A percentile compares a stretch with the other conserved stretches of the same genome.
phyloP scores from a whole-genome alignment of 2,888 invertebrate species.

The Blera fallax region DNA sequence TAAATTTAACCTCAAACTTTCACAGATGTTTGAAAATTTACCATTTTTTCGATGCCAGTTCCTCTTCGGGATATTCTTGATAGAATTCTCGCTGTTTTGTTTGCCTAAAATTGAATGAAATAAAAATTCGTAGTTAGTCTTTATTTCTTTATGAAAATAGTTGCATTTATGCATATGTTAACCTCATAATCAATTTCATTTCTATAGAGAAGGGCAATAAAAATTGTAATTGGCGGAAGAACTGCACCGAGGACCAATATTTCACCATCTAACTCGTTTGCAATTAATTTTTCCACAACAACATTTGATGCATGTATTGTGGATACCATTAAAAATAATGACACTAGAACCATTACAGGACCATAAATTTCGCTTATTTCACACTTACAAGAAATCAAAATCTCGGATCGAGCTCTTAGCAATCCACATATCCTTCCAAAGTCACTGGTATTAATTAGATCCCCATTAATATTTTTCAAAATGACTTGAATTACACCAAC shows the following conservation, averaged over 20 bases:
- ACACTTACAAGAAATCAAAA: background rate
- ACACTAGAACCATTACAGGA: background rate
- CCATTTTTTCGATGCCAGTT: conserved; percentile 69
- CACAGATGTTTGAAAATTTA: too few relatives aligned
- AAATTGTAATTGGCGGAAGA: background rate
- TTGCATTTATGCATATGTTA: background rate
- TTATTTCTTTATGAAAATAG: background rate
- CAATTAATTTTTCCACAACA: background rate
- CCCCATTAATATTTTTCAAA: background rate
- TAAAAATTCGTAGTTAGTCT: background rate
- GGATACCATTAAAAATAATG: background rate
- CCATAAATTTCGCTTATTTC: background rate
- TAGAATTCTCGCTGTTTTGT: conserved; percentile 68
- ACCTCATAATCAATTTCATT: background rate
- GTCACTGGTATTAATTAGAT: background rate
- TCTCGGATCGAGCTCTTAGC: background rate
- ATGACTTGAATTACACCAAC: background rate
- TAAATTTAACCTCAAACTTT: too few relatives aligned
- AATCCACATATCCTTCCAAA: background rate
- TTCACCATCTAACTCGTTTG: background rate
- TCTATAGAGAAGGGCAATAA: background rate
- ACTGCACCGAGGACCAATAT: background rate
- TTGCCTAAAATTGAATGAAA: conserved; percentile 45
- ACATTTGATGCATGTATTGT: background rate
- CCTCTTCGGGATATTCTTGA: conserved; percentile 54